Evolutionary conservation across 2,113 vertebrate genomes (phyloP).

Genomic region (Neomonachus schauinslandi): DNA sequence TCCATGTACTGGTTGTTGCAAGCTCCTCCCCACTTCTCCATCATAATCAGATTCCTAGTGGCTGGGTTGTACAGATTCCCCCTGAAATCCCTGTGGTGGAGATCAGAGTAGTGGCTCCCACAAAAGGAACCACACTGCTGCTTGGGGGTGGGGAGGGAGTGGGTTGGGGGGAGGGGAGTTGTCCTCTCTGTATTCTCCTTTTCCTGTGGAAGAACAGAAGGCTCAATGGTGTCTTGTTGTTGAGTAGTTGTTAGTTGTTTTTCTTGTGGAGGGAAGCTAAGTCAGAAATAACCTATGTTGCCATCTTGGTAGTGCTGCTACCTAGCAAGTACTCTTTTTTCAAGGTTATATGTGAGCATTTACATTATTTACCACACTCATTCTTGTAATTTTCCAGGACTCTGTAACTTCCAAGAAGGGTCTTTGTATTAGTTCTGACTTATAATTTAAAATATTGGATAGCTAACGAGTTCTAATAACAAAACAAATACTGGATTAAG

Average conservation of each 20-base stretch:
- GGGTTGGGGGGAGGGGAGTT: background rate
- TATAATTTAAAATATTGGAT: constrained; percentile 53
- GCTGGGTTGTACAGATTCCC: background rate
- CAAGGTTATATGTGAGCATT: constrained; percentile 42
- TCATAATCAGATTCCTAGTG: background rate
- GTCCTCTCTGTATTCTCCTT: background rate
- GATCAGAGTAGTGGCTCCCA: background rate
- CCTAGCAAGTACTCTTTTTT: background rate
- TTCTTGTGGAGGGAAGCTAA: background rate
- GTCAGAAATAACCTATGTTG: background rate
- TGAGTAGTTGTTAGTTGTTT: background rate
- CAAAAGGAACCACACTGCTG: background rate
- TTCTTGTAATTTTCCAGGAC: constrained; percentile 1
- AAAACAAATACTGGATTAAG: constrained; percentile 66
- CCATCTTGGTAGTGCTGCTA: background rate
- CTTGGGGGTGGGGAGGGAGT: background rate
- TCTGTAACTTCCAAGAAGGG: background rate
- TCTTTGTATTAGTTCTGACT: constrained; percentile 47
- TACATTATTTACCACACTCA: background rate
- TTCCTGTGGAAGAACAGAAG: background rate
- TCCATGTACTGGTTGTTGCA: background rate
- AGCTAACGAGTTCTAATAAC: constrained; percentile 68
- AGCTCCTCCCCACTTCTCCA: background rate
- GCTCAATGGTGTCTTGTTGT: background rate
- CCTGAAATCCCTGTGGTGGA: background rate